phyloP scores from a whole-genome alignment of 35 echinoderm and acorn worm genomes.

The Strongylocentrotus purpuratus region DNA sequence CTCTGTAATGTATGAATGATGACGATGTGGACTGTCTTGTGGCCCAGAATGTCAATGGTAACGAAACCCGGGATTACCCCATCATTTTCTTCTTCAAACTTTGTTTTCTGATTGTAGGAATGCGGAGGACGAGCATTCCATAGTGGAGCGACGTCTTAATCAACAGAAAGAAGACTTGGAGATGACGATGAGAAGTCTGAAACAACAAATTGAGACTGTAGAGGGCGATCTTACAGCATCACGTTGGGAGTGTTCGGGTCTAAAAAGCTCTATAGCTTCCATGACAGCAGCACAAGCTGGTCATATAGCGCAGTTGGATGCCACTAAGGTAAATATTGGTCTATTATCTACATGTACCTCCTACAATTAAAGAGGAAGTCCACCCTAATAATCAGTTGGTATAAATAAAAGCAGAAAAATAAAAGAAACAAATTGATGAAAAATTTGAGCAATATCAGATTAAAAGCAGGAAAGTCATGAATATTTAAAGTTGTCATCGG shows the following conservation, averaged over 20 bases:
- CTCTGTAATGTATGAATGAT: too few relatives aligned
- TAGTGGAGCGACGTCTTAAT: slow-evolving; percentile 55
- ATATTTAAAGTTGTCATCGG: too few relatives aligned
- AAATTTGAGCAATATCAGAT: too few relatives aligned
- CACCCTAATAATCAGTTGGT: too few relatives aligned
- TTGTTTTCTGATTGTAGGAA: slow-evolving; percentile 40
- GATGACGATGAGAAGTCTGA: neutral
- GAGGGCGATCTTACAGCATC: slow-evolving; percentile 68
- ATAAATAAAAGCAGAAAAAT: too few relatives aligned
- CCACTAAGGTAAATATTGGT: slow-evolving; percentile 49
- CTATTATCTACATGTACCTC: too few relatives aligned
- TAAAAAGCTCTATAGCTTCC: slow-evolving; percentile 65
- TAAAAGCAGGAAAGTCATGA: too few relatives aligned
- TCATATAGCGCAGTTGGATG: slow-evolving; percentile 48
- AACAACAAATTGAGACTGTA: slow-evolving; percentile 30
- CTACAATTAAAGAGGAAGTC: too few relatives aligned
- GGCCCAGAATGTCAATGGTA: too few relatives aligned
- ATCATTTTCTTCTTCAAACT: neutral
- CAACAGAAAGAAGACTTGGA: slow-evolving; percentile 64
- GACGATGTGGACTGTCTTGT: too few relatives aligned
- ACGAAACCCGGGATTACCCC: too few relatives aligned
- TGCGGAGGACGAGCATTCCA: slow-evolving; percentile 57
- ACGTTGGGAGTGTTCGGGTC: slow-evolving; percentile 60
- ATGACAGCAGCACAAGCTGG: slow-evolving; percentile 74
- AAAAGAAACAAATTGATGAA: too few relatives aligned